Conservation (phyloP, 2,888 invertebrate genomes). For the Notodonta ziczac region DNA sequence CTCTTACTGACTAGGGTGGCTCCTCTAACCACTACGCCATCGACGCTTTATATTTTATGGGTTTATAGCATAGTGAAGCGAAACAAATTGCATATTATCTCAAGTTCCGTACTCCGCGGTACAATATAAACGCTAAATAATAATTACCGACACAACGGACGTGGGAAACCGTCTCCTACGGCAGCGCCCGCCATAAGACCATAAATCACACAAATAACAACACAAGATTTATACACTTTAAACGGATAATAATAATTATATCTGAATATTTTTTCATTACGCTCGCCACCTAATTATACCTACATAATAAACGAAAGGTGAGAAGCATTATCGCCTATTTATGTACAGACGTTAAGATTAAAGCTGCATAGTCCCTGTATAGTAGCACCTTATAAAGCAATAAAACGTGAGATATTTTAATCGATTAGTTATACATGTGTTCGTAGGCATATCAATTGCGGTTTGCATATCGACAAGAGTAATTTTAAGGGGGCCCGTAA, state of each 20-base stretch:
- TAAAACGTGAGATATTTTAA: slow-evolving; percentile 33
- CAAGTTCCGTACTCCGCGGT: slow-evolving; percentile 1
- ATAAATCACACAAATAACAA: slow-evolving; percentile 70
- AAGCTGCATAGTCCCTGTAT: slow-evolving; percentile 8
- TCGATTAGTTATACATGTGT: slow-evolving; percentile 33
- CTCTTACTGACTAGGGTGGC: too few species aligned
- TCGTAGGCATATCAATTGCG: slow-evolving; percentile 19
- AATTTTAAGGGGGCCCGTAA: slow-evolving; percentile 18
- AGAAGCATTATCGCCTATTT: slow-evolving; percentile 32
- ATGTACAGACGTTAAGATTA: slow-evolving; percentile 27
- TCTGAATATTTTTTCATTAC: slow-evolving; percentile 47
- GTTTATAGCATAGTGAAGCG: neutral
- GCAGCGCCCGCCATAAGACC: slow-evolving; percentile 60
- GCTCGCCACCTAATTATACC: slow-evolving; percentile 25
- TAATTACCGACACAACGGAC: slow-evolving; percentile 47
- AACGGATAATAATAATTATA: slow-evolving; percentile 66
- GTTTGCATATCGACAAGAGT: slow-evolving; percentile 20
- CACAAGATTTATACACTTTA: slow-evolving; percentile 64
- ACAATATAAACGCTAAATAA: slow-evolving; percentile 37
- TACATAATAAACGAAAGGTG: slow-evolving; percentile 33
- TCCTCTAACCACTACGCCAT: too few species aligned
- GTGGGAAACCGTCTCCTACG: slow-evolving; percentile 56
- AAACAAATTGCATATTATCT: neutral
- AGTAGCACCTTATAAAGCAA: slow-evolving; percentile 19
- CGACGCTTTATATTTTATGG: too few species aligned